phyloP scores from a whole-genome alignment of 2,113 vertebrate species.

The Pangasianodon hypophthalmus region DNA sequence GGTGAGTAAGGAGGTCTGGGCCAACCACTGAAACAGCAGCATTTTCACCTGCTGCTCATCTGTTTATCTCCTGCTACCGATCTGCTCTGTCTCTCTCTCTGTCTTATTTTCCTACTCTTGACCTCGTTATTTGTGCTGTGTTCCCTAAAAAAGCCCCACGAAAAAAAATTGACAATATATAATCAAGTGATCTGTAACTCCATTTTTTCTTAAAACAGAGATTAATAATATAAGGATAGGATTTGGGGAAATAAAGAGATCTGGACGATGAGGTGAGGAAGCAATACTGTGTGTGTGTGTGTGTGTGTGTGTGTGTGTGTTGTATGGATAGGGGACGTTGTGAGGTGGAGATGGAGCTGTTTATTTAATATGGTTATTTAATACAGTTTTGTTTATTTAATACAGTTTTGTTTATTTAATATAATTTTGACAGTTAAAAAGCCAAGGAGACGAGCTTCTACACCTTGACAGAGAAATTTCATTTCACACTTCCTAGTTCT shows the following conservation, averaged over 20 bases:
- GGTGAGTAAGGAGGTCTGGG: constrained; percentile 24
- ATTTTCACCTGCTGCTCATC: constrained; percentile 37
- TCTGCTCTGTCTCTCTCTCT: not conserved
- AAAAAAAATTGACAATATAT: not conserved
- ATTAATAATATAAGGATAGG: not conserved
- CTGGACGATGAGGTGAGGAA: not conserved
- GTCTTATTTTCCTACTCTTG: not conserved
- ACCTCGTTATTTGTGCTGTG: not conserved
- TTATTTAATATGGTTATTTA: not conserved
- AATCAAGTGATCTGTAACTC: not conserved
- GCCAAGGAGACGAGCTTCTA: not conserved
- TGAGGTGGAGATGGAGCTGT: not conserved
- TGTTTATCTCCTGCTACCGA: not conserved
- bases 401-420: not conserved
- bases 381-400: not conserved
- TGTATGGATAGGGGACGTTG: not conserved
- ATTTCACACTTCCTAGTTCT: not conserved
- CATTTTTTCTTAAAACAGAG: not conserved
- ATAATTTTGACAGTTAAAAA: not conserved
- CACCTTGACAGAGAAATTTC: not conserved
- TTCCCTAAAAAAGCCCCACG: not conserved
- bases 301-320: not conserved
- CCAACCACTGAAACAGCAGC: constrained; percentile 31
- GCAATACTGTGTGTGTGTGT: not conserved
- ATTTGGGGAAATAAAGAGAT: not conserved